Evolutionary conservation across 2,797 vertebrate genomes (phyloP).

Genomic region (Epinephelus coioides): DNA sequence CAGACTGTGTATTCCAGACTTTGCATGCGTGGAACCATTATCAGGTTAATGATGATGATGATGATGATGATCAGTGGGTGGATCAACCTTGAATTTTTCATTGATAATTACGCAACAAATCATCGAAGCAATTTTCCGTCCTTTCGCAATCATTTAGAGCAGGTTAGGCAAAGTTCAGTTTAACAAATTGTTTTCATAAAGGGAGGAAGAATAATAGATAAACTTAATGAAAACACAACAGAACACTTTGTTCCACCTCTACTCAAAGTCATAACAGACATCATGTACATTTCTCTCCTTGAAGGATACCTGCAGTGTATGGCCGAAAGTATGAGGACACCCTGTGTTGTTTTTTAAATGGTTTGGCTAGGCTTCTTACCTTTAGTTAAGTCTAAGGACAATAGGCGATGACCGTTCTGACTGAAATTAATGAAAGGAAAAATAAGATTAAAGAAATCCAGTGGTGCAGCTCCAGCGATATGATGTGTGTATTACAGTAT

Average conservation of each 20-base stretch:
- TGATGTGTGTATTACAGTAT: background rate
- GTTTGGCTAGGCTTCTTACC: background rate
- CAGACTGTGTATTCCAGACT: slow-evolving; percentile 27
- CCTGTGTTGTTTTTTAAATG: background rate
- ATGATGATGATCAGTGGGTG: slow-evolving; percentile 41
- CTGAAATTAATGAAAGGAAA: no score
- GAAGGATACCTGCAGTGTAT: slow-evolving; percentile 7
- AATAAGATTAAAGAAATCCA: background rate
- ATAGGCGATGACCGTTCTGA: no score
- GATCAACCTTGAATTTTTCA: slow-evolving; percentile 30
- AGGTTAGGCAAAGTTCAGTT: slow-evolving; percentile 52
- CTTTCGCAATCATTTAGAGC: slow-evolving; percentile 24
- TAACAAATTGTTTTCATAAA: slow-evolving; percentile 21
- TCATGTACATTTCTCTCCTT: background rate
- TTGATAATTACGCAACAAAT: slow-evolving; percentile 38
- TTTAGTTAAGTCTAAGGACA: no score
- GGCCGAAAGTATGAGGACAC: background rate
- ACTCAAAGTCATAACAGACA: slow-evolving; percentile 5
- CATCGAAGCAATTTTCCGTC: slow-evolving; percentile 34
- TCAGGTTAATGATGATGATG: slow-evolving; percentile 49
- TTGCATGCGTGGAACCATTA: slow-evolving; percentile 28
- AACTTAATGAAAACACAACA: background rate
- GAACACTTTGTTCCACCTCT: background rate
- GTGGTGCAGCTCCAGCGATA: background rate
- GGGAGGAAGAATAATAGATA: slow-evolving; percentile 4